Evolutionary conservation across 2,113 vertebrate genomes (phyloP).

Genomic region (Tichodroma muraria): DNA sequence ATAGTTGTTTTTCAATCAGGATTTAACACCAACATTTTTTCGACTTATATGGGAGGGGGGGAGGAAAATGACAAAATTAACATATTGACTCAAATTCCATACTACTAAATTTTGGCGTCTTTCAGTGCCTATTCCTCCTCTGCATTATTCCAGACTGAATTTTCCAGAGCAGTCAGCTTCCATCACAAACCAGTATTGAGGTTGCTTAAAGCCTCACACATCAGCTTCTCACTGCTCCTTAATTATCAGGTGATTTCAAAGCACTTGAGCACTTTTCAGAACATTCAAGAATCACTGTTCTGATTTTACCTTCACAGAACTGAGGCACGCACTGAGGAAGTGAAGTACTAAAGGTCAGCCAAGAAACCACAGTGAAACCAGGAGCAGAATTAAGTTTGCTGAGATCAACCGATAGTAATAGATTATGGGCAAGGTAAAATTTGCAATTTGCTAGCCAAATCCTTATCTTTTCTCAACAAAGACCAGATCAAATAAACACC

Average conservation of each 20-base stretch:
- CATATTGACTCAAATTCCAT: neutral
- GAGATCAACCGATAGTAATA: neutral
- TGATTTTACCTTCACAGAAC: neutral
- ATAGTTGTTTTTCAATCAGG: neutral
- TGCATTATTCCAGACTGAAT: neutral
- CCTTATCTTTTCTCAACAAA: neutral
- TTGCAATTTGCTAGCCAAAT: neutral
- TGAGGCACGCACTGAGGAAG: neutral
- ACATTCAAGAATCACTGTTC: neutral
- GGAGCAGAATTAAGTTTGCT: neutral
- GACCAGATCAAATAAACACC: neutral
- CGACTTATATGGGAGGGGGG: fast-evolving
- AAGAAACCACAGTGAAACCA: neutral
- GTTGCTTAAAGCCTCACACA: neutral
- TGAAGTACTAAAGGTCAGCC: neutral
- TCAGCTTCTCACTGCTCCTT: neutral
- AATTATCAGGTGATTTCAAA: neutral
- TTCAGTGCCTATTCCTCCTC: neutral
- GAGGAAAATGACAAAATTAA: fast-evolving
- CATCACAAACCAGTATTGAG: neutral
- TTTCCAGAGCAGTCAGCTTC: neutral
- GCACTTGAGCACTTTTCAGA: neutral
- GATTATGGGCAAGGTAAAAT: neutral
- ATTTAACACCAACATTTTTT: neutral
- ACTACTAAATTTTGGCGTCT: neutral